Conservation (phyloP, 2,113 vertebrate species). For the Etheostoma spectabile region DNA sequence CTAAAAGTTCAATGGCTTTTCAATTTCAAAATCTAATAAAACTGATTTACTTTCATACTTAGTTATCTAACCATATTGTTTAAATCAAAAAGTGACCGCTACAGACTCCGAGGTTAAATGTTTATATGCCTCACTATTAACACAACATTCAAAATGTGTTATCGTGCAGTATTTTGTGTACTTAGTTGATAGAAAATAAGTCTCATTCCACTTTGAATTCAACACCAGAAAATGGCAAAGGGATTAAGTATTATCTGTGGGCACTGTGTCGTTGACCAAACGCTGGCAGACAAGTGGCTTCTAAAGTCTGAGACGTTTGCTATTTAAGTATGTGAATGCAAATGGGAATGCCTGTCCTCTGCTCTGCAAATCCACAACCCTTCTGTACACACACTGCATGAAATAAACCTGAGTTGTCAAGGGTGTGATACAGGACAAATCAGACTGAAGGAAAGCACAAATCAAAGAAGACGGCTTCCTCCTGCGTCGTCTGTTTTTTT, state of each 20-base stretch:
- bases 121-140: slow-evolving; percentile 9
- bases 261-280: slow-evolving; percentile 29
- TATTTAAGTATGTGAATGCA: slow-evolving; percentile 30
- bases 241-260: slow-evolving; percentile 1
- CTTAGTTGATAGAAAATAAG: slow-evolving; percentile 1
- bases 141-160: slow-evolving; percentile 16
- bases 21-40: no score
- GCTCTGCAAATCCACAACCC: slow-evolving; percentile 14
- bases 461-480: slow-evolving; percentile 54
- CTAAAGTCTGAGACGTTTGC: slow-evolving; percentile 1
- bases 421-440: slow-evolving; percentile 39
- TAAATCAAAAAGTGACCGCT: neutral
- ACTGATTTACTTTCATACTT: neutral
- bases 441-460: slow-evolving; percentile 43
- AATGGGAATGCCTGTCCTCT: slow-evolving; percentile 19
- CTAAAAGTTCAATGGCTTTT: no score
- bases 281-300: slow-evolving; percentile 20
- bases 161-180: slow-evolving; percentile 8
- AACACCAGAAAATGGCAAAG: neutral
- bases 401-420: slow-evolving; percentile 43
- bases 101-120: slow-evolving; percentile 2
- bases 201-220: slow-evolving; percentile 30
- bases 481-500: slow-evolving; percentile 30
- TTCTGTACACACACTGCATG: neutral
- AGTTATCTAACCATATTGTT: neutral